Percentiles rank a stretch among this genome's conserved stretches.
Evolutionary conservation across 1,140 invertebrate genomes (phyloP).

Genomic region (Yoshiicerus persimilis): DNA sequence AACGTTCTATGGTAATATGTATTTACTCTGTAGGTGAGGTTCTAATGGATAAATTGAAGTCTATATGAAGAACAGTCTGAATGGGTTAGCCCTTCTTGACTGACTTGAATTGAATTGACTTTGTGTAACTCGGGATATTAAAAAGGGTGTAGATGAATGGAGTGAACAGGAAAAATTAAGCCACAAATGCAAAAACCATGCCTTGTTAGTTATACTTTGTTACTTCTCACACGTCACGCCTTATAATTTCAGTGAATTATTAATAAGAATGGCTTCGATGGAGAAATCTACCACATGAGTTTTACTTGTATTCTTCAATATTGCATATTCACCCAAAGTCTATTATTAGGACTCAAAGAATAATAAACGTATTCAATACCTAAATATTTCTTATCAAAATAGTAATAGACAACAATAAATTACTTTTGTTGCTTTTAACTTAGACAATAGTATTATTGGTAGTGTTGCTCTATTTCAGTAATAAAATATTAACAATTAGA

Average conservation of each 20-base stretch:
- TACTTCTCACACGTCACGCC: slow-evolving; percentile 34
- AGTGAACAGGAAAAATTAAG: slow-evolving; percentile 23
- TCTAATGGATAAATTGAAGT: not conserved
- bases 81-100: not conserved
- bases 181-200: slow-evolving; percentile 37
- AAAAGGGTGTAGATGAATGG: not conserved
- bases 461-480: too few relatives aligned
- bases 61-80: not conserved
- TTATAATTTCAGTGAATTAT: slow-evolving; percentile 36
- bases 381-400: too few relatives aligned
- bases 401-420: too few relatives aligned
- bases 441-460: too few relatives aligned
- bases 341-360: too few relatives aligned
- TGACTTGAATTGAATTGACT: not conserved
- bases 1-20: not conserved
- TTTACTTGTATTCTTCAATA: not conserved
- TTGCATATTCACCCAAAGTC: too few relatives aligned
- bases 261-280: not conserved
- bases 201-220: slow-evolving; percentile 37
- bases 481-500: too few relatives aligned
- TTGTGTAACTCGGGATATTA: not conserved
- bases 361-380: too few relatives aligned
- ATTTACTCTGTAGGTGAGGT: not conserved
- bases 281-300: not conserved
- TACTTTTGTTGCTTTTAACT: too few relatives aligned